Conservation (phyloP, 2,797 vertebrate species). For the Pogoniulus pusillus region DNA sequence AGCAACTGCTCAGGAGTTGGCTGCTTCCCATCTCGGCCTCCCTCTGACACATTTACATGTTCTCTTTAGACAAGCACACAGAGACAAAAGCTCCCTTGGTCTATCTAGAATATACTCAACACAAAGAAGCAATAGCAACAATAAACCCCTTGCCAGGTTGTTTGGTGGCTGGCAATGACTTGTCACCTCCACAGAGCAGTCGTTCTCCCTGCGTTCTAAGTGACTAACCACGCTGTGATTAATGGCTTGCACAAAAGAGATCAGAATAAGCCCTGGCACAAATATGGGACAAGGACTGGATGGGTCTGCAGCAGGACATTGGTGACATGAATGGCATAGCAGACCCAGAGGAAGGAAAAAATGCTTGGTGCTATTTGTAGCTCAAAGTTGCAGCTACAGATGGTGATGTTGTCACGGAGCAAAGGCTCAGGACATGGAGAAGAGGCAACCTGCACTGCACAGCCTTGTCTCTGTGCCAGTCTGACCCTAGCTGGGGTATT, state of each 20-base stretch:
- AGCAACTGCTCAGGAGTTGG: constrained; percentile 78
- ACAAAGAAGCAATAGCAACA: constrained; percentile 53
- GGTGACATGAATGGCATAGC: constrained; percentile 79
- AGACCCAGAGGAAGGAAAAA: constrained; percentile 73
- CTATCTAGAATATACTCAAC: constrained; percentile 75
- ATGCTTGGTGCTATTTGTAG: constrained; percentile 82
- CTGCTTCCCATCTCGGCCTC: constrained; percentile 3
- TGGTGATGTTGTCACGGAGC: constrained; percentile 74
- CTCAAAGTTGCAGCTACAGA: constrained; percentile 79
- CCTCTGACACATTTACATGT: constrained; percentile 20
- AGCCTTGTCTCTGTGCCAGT: not conserved
- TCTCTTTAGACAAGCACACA: not conserved
- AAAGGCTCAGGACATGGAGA: not conserved
- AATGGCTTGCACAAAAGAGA: constrained; percentile 72
- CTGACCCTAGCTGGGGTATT: no score
- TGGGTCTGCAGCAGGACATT: constrained; percentile 70
- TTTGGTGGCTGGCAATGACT: constrained; percentile 80
- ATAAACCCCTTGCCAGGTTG: constrained; percentile 76
- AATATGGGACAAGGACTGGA: constrained; percentile 38
- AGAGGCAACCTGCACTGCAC: not conserved
- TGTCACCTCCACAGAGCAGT: constrained; percentile 70
- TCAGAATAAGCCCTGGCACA: constrained; percentile 82
- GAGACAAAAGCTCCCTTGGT: constrained; percentile 52
- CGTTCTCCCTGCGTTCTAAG: constrained; percentile 76
- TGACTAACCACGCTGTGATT: constrained; percentile 77